phyloP scores from a whole-genome alignment of 2,888 invertebrate species.

The Pycnomerus fuliginosus region DNA sequence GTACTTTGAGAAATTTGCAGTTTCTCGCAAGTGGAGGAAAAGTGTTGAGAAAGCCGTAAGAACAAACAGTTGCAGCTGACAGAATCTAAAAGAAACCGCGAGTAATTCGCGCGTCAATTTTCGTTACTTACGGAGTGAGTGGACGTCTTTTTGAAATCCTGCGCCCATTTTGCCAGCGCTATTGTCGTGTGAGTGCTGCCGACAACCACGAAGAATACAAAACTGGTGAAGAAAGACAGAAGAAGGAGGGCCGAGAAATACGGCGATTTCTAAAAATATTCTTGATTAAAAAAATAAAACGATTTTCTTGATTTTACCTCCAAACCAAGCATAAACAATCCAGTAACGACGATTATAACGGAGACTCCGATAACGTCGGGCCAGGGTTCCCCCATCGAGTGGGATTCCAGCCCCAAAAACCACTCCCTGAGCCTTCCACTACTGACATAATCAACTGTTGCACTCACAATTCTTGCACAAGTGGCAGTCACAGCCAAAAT shows the following conservation, averaged over 20 bases:
- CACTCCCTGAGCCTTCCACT: conserved; percentile 61
- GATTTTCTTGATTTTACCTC: conserved; percentile 52
- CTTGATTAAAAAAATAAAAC: neutral
- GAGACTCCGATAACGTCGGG: conserved; percentile 64
- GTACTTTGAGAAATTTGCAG: conserved; percentile 40
- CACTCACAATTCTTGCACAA: conserved; percentile 62
- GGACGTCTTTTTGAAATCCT: conserved; percentile 43
- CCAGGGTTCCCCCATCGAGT: conserved; percentile 63
- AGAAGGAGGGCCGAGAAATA: conserved; percentile 48
- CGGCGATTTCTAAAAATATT: conserved; percentile 48
- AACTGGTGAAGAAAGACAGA: conserved; percentile 42
- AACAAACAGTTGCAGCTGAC: conserved; percentile 49
- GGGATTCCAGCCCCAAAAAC: conserved; percentile 61
- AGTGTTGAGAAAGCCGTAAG: conserved; percentile 50
- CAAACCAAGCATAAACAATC: conserved; percentile 64
- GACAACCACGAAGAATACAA: conserved; percentile 49
- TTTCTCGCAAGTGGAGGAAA: conserved; percentile 42
- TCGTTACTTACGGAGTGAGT: conserved; percentile 43
- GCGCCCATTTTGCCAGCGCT: conserved; percentile 47
- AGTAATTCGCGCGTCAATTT: too few species aligned
- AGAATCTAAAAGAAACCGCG: conserved; percentile 44
- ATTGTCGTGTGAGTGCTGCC: conserved; percentile 51
- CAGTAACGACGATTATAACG: conserved; percentile 61
- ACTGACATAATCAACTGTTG: conserved; percentile 64
- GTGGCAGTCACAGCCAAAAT: conserved; percentile 62